Evolutionary conservation across 2,113 vertebrate species (phyloP), one percentile per base, ranked within the genome.

Genomic region (Ancistrus triradiatus): DNA sequence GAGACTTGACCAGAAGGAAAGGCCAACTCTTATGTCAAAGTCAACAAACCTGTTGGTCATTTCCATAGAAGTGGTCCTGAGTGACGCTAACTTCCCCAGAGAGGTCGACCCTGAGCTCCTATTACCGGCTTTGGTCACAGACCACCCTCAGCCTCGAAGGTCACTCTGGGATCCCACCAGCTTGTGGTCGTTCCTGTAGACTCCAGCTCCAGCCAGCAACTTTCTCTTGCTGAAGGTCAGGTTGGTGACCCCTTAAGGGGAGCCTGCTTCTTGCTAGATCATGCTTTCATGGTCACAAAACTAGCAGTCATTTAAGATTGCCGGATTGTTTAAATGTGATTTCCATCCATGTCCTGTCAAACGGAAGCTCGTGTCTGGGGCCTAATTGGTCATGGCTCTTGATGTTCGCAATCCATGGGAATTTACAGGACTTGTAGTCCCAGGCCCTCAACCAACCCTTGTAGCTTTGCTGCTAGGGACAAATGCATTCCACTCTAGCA

Each of bases 331-430:
- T 55, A 37, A 31, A 13, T 35, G 11, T 38, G 19, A n/a, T 13
- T 43, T n/a, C 4, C 42, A 46, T 64, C 42, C 33, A 55, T 58
- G 44, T 63, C 40, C 17, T 52, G 42, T 50, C 25, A 40, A 24
- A 73, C 74, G 71, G 72, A 73, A 76, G 67, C 77, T 46, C 68
- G 66, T 55, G 22, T 78, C 77, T 80, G 78, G 80, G 59, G 70
- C 71, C 76, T 85, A 80, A 78, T 64, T 75, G 57, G 55, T 79
- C 78, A 75, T 57, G 61, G 65, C 25, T 44, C 72, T 83, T 37
- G 73, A 77, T 81, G 76, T 55, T 50, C 68, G 63, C 83, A 85
- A 86, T 89, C 83, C 81, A 86, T 33, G 61, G 71, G 66, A 67
- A 86, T 82, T 79, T 81, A 80, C 68, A 72, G 81, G 78, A 76